Percentiles rank a stretch among this genome's conserved stretches.
Conservation (phyloP, 2,113 vertebrate genomes). For the Narcine bancroftii region DNA sequence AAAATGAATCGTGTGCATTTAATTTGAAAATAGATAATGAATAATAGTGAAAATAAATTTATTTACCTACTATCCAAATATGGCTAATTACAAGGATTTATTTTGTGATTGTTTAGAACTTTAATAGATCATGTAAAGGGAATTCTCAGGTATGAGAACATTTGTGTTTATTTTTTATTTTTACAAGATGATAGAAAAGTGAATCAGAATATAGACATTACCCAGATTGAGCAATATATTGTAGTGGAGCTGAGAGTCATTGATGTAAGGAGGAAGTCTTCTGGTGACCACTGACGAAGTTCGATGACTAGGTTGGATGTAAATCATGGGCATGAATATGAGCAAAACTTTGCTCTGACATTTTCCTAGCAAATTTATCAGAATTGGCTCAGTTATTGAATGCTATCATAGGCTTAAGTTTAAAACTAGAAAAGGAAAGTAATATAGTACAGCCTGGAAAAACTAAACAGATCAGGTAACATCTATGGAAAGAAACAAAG, state of each 20-base stretch:
- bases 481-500: too few relatives aligned
- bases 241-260: not conserved
- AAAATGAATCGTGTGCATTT: not conserved
- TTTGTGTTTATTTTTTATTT: not conserved
- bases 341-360: not conserved
- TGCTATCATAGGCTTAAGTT: not conserved
- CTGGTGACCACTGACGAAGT: too few relatives aligned
- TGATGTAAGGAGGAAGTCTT: not conserved
- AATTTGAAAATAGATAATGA: not conserved
- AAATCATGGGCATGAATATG: not conserved
- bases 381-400: not conserved
- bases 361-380: not conserved
- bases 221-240: not conserved
- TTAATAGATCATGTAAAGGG: too few relatives aligned
- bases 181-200: not conserved
- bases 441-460: too few relatives aligned
- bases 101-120: not conserved
- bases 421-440: not conserved
- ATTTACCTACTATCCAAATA: not conserved
- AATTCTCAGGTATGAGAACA: too few relatives aligned
- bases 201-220: not conserved
- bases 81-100: not conserved
- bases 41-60: not conserved
- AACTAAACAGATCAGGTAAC: too few relatives aligned
- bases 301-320: not conserved